Conservation (phyloP, 2,888 invertebrate genomes). For the Caenorhabditis uteleia region DNA sequence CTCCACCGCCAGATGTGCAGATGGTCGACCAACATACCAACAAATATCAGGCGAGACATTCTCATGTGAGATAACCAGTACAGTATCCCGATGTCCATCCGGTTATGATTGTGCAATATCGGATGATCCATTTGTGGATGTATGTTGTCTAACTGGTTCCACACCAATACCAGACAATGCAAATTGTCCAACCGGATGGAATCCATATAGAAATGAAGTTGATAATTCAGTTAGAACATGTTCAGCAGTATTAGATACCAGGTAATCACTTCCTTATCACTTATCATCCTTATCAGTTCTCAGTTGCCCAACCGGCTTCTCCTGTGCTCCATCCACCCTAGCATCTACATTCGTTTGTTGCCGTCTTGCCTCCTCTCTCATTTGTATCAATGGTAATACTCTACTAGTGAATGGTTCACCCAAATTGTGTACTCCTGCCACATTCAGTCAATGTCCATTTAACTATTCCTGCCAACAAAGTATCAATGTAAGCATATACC, state of each 20-base stretch:
- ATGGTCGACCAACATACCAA: conserved; percentile 63
- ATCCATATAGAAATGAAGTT: conserved; percentile 43
- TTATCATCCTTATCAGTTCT: conserved; percentile 3
- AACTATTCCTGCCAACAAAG: conserved; percentile 62
- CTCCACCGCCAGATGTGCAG: conserved; percentile 51
- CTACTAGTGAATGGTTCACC: conserved; percentile 48
- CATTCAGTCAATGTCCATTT: conserved; percentile 54
- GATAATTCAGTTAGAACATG: conserved; percentile 41
- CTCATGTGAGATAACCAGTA: conserved; percentile 35
- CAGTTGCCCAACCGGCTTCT: conserved; percentile 54
- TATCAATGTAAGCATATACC: conserved; percentile 45
- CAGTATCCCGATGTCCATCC: conserved; percentile 56
- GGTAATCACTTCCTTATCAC: conserved; percentile 9
- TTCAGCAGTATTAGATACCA: conserved; percentile 40
- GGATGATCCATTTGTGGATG: conserved; percentile 46
- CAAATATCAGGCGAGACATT: conserved; percentile 58
- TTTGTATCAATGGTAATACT: conserved; percentile 48
- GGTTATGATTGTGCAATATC: conserved; percentile 61
- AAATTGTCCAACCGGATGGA: conserved; percentile 57
- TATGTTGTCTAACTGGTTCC: conserved; percentile 58
- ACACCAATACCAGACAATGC: conserved; percentile 35
- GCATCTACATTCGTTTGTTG: conserved; percentile 58
- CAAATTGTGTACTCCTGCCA: conserved; percentile 42
- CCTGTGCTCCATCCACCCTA: conserved; percentile 49
- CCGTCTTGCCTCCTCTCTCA: conserved; percentile 55